Evolutionary conservation across 2,888 invertebrate genomes (phyloP), one percentile per base, ranked within the genome.

Genomic region (Pristionchus mayeri): DNA sequence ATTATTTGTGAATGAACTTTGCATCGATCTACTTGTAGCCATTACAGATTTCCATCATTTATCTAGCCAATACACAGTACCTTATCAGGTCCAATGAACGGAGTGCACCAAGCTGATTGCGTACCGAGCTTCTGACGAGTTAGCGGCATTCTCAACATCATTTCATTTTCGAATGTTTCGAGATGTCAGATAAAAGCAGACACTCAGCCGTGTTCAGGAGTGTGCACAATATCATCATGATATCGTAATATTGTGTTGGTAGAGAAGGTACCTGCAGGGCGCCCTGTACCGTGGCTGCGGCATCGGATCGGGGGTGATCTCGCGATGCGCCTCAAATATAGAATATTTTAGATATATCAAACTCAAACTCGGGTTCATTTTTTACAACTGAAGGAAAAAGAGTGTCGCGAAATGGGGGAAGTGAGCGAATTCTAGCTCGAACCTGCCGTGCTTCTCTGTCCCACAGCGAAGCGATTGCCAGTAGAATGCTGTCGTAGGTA

Each of bases 401-500:
- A n/a, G n/a, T n/a, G n/a, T n/a, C n/a, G n/a, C n/a, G n/a, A n/a
- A n/a, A n/a, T n/a, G n/a, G n/a, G n/a, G n/a, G n/a, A n/a, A n/a
- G n/a, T n/a, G n/a, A n/a, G n/a, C n/a, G n/a, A n/a, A n/a, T n/a
- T n/a, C n/a, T n/a, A n/a, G n/a, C n/a, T 54, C 54, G 2, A 27
- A 34, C 63, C 34, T 34, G 34, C 30, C 71, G 2, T n/a, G n/a
- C 40, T 1, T 34, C 24, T 34, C 71, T 92, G 9, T 87, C 90
- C 34, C 86, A 88, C 11, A 89, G 88, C 44, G 89, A 86, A 78
- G 87, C 85, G 21, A 97, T 91, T 0, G 96, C 96, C 93, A 97
- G 94, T 4, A 98, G 95, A 0, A 96, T 95, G 0, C 97, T 97
- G 92, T 96, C 95, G 96, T 97, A 98, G 0, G 98, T 98, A 21